Base-by-base conservation (phyloP, 2,888 invertebrate species). In the Laspeyria flexula region DNA sequence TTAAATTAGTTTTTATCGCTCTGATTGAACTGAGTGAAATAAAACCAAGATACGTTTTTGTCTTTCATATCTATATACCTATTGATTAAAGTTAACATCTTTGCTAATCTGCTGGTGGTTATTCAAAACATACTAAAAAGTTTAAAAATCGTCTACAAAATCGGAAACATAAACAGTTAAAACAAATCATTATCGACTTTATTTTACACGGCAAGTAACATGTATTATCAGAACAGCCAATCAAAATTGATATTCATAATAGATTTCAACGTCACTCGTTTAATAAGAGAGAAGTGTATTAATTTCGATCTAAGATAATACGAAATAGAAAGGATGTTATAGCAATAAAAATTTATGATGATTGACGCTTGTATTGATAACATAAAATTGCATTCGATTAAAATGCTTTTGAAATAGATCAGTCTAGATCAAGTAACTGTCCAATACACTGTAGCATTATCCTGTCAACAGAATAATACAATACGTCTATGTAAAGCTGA, bases 401-500 rank as follows among this genome's bases (percentile, higher is more conserved):
- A 57, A 43, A 42, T 49, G 52, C 50, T 43, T 45, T 43, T 31
- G 7, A 51, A 54, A 37, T 27, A 37, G 33, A 60, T 31, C 16
- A 7, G 35, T 52, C 42, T 37, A 62, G 46, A 50, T 42, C 39
- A 10, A 44, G 42, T 54, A 48, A 44, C 16, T 34, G 41, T 54
- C 46, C 38, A 11, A 45, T 48, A 58, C 43, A 59, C 47, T 30
- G 10, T 55, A 34, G 44, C 43, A 66, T 69, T 61, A 69, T 39
- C 58, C 39, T 46, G 52, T 63, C 54, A 63, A 53, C 29, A 43
- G 53, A 43, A 52, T 44, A 46, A 60, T 55, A 23, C 23, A 33
- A 52, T 33, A 38, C 42, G 48, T 12, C 68, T 57, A 64, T 57
- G 55, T 52, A 58, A 65, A 55, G 46, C 33, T 62, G 58, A 65